Conservation (phyloP, 2,797 vertebrate genomes). For the Pipistrellus pygmaeus region DNA sequence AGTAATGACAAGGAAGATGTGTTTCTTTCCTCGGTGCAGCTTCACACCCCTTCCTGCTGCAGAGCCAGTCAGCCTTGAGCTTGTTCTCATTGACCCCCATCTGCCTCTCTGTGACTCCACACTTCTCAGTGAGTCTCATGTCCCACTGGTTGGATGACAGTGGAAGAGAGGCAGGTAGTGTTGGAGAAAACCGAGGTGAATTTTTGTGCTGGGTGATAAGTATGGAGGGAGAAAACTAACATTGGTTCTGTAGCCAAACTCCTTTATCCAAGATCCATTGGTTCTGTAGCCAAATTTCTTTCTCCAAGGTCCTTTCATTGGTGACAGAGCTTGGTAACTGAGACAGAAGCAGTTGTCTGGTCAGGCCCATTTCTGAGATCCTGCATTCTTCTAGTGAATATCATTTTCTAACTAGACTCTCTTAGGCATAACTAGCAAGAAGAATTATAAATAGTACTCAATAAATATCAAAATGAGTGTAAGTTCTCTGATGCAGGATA, state of each 20-base stretch:
- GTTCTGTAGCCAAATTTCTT: not conserved
- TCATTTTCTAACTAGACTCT: not conserved
- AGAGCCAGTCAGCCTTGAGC: not conserved
- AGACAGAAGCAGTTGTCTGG: not conserved
- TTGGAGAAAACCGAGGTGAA: not conserved
- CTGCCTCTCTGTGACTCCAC: not conserved
- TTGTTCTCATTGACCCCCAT: not conserved
- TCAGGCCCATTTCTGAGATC: not conserved
- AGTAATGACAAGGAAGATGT: not conserved
- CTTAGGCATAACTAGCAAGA: slow-evolving; percentile 3
- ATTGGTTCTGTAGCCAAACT: not conserved
- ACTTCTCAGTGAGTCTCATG: not conserved
- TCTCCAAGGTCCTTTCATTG: not conserved
- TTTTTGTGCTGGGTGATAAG: not conserved
- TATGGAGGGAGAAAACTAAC: not conserved
- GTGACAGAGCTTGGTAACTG: not conserved
- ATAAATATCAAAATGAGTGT: not conserved
- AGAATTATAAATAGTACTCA: not conserved
- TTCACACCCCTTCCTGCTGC: not conserved
- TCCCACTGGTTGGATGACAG: not conserved
- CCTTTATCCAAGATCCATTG: slow-evolving; percentile 15
- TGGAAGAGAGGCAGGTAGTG: not conserved
- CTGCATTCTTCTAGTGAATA: not conserved
- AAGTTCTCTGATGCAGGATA: not conserved
- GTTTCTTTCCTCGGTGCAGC: not conserved